These are phyloP conservation scores for Pelodytes ibericus DNA, from an alignment of 2,797 vertebrate genomes.

Conservation along the genomic window DNA sequence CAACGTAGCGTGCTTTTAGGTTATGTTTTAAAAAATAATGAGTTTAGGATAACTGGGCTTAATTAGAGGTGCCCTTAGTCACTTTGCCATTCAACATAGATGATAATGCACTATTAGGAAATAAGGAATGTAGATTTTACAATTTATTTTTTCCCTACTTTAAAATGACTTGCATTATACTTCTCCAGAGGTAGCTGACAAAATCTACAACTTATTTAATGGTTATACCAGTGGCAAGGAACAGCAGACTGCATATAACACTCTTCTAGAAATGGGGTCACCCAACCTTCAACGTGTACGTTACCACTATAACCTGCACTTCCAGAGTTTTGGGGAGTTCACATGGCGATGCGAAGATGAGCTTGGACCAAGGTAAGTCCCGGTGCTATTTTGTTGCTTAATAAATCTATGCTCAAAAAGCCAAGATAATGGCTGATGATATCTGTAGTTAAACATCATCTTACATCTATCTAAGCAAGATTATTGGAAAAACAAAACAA, in stretches of 20 bases:
- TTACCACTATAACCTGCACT: conserved; percentile 97
- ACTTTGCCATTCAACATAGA: not conserved
- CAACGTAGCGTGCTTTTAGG: conserved; percentile 9
- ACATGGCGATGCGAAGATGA: conserved; percentile 98
- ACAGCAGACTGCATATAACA: conserved; percentile 97
- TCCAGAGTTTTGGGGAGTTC: conserved; percentile 97
- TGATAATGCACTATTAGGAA: conserved; percentile 8
- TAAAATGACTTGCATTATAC: conserved; percentile 39
- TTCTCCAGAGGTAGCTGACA: conserved; percentile 92
- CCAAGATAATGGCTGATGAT: too few relatives aligned
- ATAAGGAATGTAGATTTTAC: not conserved
- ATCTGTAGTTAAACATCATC: too few relatives aligned
- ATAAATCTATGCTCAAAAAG: too few relatives aligned
- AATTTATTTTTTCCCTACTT: conserved; percentile 15
- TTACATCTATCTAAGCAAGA: too few relatives aligned
- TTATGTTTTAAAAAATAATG: conserved; percentile 26
- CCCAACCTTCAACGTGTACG: conserved; percentile 93
- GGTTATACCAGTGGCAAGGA: conserved; percentile 98
- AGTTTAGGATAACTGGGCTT: conserved; percentile 17
- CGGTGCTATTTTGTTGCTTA: too few relatives aligned
- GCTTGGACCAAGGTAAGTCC: conserved; percentile 88
- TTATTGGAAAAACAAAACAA: too few relatives aligned
- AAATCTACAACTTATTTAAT: conserved; percentile 98
- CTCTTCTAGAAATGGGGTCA: conserved; percentile 92
- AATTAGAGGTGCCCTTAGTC: conserved; percentile 15